Percentiles rank a stretch among this genome's conserved stretches.
These are phyloP conservation scores for Tragulus kanchil DNA, from an alignment of 2,113 vertebrate genomes.

Conservation along the genomic window DNA sequence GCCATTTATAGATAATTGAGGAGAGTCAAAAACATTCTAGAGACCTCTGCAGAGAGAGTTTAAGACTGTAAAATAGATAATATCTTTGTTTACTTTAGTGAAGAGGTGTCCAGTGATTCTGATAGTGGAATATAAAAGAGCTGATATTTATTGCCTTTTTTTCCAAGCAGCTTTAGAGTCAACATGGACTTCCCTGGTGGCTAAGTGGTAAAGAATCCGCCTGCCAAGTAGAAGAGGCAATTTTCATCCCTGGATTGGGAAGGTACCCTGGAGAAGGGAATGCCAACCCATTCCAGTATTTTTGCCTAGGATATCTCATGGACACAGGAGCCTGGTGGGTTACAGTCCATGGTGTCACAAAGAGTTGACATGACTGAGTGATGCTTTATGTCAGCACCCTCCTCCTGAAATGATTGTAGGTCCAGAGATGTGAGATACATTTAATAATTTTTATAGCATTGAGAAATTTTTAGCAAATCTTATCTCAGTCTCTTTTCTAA, in stretches of 20 bases:
- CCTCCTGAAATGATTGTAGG: not conserved
- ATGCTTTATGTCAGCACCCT: not conserved
- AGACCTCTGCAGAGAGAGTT: not conserved
- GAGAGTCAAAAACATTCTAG: not conserved
- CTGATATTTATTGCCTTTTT: not conserved
- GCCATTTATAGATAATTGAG: not conserved
- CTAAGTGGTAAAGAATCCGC: not conserved
- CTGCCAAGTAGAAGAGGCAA: not conserved
- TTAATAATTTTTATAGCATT: not conserved
- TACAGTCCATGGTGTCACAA: not conserved
- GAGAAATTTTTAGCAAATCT: not conserved
- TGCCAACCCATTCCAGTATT: not conserved
- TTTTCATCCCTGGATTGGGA: not conserved
- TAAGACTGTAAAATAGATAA: not conserved
- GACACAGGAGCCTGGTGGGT: not conserved
- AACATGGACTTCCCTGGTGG: not conserved
- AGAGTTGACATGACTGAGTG: not conserved
- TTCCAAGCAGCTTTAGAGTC: not conserved
- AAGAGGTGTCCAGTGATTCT: not conserved
- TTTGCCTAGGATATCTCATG: not conserved
- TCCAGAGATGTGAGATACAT: not conserved
- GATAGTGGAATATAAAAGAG: not conserved
- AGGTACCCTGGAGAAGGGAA: not conserved
- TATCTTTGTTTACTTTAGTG: not conserved
- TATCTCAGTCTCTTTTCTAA: not conserved